Evolutionary conservation across 2,113 vertebrate species (phyloP).

Genomic region (Burhinus oedicnemus): DNA sequence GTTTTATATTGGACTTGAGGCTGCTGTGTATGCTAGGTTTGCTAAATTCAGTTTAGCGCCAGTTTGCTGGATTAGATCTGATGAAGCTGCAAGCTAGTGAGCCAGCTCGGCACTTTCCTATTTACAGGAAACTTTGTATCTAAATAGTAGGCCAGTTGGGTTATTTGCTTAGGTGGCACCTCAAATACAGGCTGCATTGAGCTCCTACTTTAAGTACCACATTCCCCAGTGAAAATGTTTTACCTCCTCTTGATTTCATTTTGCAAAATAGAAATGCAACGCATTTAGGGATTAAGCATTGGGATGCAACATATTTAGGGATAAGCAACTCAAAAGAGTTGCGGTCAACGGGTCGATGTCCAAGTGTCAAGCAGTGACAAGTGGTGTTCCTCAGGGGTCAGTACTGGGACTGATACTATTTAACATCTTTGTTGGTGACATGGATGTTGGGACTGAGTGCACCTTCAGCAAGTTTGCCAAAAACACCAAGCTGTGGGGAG

Average conservation of each 20-base stretch:
- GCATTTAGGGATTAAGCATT: neutral
- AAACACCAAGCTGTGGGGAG: no score
- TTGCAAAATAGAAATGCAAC: neutral
- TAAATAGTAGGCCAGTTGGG: accelerated
- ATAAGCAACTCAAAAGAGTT: no score
- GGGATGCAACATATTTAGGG: no score
- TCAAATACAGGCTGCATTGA: neutral
- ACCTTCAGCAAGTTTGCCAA: no score
- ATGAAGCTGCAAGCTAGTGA: accelerated
- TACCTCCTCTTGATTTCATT: neutral
- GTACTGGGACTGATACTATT: no score
- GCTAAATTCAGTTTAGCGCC: neutral
- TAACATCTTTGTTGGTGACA: no score
- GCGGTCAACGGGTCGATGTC: no score
- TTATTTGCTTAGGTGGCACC: neutral
- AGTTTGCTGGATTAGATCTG: neutral
- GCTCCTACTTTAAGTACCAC: neutral
- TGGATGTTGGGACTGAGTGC: no score
- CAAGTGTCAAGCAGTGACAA: no score
- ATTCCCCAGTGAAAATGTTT: neutral
- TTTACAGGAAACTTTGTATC: neutral
- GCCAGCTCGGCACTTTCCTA: neutral
- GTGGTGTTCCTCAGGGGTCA: no score
- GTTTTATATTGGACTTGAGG: neutral
- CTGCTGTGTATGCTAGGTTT: neutral